Conservation (phyloP, 2,113 vertebrate species). For the Heloderma charlesbogerti region DNA sequence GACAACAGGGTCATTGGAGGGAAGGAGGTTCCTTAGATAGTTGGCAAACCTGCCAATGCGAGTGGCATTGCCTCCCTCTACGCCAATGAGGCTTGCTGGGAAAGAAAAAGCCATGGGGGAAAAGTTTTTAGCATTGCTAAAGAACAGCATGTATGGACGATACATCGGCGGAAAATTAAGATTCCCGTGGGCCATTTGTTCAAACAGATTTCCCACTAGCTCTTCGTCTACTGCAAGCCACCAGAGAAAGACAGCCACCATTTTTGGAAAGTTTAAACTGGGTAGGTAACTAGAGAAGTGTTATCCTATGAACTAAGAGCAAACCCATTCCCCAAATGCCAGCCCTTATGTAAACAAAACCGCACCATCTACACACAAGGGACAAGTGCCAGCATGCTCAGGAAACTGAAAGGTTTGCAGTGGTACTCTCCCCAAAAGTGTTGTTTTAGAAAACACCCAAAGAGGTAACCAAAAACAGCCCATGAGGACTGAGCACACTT, state of each 20-base stretch:
- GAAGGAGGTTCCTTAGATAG: slow-evolving; percentile 95
- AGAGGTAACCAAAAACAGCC: no score
- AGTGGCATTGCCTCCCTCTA: slow-evolving; percentile 96
- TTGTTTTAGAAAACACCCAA: no score
- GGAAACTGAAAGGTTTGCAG: no score
- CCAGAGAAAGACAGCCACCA: neutral
- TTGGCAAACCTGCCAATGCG: slow-evolving; percentile 97
- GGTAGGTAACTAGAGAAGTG: neutral
- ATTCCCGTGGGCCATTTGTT: slow-evolving; percentile 3
- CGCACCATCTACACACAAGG: no score
- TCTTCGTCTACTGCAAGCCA: slow-evolving; percentile 33
- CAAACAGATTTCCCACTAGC: slow-evolving; percentile 25
- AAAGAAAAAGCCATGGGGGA: slow-evolving; percentile 50
- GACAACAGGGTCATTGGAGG: slow-evolving; percentile 94
- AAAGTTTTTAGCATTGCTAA: neutral
- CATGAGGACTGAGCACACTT: no score
- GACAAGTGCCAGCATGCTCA: no score
- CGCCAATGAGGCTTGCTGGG: slow-evolving; percentile 95
- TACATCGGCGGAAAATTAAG: neutral
- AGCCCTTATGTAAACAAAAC: no score
- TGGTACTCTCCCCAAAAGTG: no score
- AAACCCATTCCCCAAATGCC: no score
- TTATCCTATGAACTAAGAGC: neutral
- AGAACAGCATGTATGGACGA: neutral
- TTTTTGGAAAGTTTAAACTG: neutral